Evolutionary conservation across 1,140 invertebrate genomes (phyloP), one percentile per base, ranked within the genome.

Genomic region (Chelonus insularis): DNA sequence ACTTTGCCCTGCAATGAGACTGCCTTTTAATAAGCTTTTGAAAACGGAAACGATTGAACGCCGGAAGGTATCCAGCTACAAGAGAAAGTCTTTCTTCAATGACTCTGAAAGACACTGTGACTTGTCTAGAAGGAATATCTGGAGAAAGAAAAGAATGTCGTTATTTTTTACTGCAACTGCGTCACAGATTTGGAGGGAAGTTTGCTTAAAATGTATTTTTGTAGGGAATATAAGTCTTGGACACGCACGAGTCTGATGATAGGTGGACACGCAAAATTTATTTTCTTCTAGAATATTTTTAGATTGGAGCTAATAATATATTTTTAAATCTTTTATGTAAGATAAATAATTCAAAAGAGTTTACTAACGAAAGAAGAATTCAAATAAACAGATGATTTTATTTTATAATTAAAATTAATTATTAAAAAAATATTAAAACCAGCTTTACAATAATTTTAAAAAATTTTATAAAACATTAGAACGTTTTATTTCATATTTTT

Each of bases 41-140:
- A 72, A 76, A 79, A 75, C 76, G 78, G 77, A 80, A 80, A 78
- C 76, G 74, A 75, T 74, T 73, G 67, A 66, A 65, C 68, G 69
- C 74, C 72, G 76, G 78, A 79, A 80, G 75, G 72, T 77, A 74
- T 77, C 73, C 68, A 69, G 64, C 66, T 77, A 77, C 71, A 73
- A 75, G 74, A 70, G 78, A 77, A 76, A 71, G 58, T 68, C 74
- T 76, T 74, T 72, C 69, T 72, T 60, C 65, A 29, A 29, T 29
- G 7, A 29, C 25, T 29, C 7, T 29, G 25, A 29, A 29, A 29
- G 25, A 29, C 25, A 7, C 25, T 3, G 7, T 7, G 25, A 29
- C 25, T 29, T 29, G 25, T 29, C 25, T 29, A 7, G 25, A 4
- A 77, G 76, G 79, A 80, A 78, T 75, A 73, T 75, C 73, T 72